Percentiles rank a stretch among this genome's conserved stretches.
These are phyloP conservation scores for Heliconius congener DNA, from an alignment of 1,140 invertebrate species.

Conservation along the genomic window DNA sequence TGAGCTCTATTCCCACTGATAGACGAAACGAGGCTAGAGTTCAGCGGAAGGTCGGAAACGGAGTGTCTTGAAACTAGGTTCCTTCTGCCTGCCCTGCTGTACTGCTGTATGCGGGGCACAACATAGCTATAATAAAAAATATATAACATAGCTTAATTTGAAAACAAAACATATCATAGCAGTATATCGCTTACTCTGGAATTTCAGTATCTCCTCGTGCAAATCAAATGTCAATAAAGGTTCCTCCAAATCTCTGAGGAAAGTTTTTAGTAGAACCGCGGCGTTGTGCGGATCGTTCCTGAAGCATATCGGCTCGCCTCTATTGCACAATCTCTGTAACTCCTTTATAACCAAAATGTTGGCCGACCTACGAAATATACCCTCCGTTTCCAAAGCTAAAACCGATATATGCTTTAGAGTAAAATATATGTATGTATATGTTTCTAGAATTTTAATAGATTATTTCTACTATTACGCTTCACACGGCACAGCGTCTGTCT, in stretches of 20 bases:
- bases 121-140: too few species aligned
- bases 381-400: constrained; percentile 95
- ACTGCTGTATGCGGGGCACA: not conserved
- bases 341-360: constrained; percentile 92
- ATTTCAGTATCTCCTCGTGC: constrained; percentile 96
- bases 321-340: constrained; percentile 92
- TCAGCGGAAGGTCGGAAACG: too few species aligned
- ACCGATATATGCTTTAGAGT: not conserved
- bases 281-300: constrained; percentile 80
- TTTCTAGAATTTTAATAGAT: too few species aligned
- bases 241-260: constrained; percentile 95
- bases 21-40: too few species aligned
- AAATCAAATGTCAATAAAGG: constrained; percentile 97
- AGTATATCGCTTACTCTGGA: constrained; percentile 87
- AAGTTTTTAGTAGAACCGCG: constrained; percentile 96
- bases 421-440: too few species aligned
- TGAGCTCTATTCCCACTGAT: too few species aligned
- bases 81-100: not conserved
- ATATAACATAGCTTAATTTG: too few species aligned
- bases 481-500: too few species aligned
- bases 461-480: too few species aligned
- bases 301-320: constrained; percentile 87
- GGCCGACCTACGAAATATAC: constrained; percentile 95
- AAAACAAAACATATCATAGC: not conserved
- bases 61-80: too few species aligned